Conservation (phyloP, 2,797 vertebrate genomes). For the Perdix hodgsoniae region DNA sequence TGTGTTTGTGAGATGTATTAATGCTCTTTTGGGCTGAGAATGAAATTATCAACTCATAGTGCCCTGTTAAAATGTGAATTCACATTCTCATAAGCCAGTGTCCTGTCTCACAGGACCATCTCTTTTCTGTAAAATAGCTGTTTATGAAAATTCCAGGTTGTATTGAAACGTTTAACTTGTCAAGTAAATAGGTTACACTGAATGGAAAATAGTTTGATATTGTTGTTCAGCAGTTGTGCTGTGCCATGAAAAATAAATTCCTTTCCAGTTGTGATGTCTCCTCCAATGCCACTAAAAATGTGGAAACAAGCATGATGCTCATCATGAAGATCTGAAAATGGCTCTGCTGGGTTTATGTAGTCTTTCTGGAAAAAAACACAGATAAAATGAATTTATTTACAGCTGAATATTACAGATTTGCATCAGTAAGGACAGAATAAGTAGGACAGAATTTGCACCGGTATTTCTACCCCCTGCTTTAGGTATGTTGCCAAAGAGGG, state of each 20-base stretch:
- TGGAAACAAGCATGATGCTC: neutral
- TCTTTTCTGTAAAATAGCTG: slow-evolving; percentile 8
- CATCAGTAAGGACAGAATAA: neutral
- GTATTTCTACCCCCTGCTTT: neutral
- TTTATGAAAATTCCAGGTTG: slow-evolving; percentile 32
- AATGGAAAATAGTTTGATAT: slow-evolving; percentile 36
- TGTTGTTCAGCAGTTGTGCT: slow-evolving; percentile 10
- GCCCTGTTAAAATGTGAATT: neutral
- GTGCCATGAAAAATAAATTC: slow-evolving; percentile 33
- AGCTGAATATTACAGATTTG: neutral
- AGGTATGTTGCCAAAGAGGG: neutral
- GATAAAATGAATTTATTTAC: neutral
- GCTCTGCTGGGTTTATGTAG: neutral
- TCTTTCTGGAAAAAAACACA: neutral
- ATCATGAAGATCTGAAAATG: neutral
- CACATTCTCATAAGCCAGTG: neutral
- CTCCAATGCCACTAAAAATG: neutral
- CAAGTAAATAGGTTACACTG: slow-evolving; percentile 22
- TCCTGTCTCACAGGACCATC: neutral
- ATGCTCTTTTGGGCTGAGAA: neutral
- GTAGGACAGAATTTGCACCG: neutral
- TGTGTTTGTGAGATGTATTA: neutral
- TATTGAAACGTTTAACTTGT: slow-evolving; percentile 42
- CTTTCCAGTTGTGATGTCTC: neutral
- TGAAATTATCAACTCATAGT: neutral